phyloP scores from a whole-genome alignment of 1,140 invertebrate species.

The Habropoda laboriosa region DNA sequence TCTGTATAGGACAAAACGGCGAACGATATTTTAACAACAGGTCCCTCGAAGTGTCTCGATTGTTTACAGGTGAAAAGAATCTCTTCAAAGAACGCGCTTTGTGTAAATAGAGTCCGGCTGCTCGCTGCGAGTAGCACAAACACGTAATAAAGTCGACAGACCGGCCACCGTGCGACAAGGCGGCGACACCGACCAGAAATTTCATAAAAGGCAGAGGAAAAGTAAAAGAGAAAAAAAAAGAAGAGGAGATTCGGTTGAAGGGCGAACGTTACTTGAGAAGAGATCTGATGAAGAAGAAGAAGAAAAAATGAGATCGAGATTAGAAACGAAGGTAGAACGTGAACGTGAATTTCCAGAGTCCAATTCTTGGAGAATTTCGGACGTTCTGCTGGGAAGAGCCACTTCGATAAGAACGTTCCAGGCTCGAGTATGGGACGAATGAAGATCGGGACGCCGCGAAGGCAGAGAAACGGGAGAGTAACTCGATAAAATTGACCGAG shows the following conservation, averaged over 20 bases:
- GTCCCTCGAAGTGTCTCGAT: neutral
- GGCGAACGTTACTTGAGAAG: neutral
- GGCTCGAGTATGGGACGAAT: slow-evolving; percentile 29
- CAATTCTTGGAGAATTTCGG: slow-evolving; percentile 1
- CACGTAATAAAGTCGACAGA: slow-evolving; percentile 12
- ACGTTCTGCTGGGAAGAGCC: neutral
- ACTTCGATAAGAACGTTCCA: slow-evolving; percentile 20
- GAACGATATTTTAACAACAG: slow-evolving; percentile 1
- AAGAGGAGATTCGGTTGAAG: neutral
- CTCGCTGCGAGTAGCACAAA: slow-evolving; percentile 18
- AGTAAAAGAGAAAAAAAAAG: too few species aligned
- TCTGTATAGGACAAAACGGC: neutral
- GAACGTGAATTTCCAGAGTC: neutral
- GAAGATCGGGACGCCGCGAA: slow-evolving; percentile 52
- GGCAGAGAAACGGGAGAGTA: slow-evolving; percentile 52
- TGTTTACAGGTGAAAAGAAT: neutral
- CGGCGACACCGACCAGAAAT: neutral
- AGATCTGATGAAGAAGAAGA: too few species aligned
- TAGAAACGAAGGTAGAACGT: neutral
- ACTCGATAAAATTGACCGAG: slow-evolving; percentile 67
- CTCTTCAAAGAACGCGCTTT: neutral
- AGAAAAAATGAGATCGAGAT: neutral
- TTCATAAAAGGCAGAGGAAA: neutral
- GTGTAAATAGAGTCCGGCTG: neutral
- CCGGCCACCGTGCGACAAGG: too few species aligned